These are phyloP conservation scores for Hemitrygon akajei DNA, from an alignment of 2,797 vertebrate species.

Conservation along the genomic window DNA sequence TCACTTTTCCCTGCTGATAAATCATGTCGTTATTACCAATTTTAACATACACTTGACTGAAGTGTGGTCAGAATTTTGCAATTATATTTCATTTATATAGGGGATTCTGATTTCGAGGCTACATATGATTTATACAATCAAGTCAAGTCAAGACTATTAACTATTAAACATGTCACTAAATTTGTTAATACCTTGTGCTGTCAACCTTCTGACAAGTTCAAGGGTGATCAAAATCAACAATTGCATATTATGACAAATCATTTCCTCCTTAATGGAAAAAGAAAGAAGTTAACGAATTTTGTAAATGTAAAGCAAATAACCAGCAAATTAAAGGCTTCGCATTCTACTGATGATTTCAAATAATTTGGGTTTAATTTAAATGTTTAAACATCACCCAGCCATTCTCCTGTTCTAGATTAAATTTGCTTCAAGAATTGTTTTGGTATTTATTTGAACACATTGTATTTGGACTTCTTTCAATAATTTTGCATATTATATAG, in stretches of 20 bases:
- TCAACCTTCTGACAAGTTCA: not conserved
- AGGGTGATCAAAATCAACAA: not conserved
- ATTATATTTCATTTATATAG: no score
- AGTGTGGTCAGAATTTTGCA: no score
- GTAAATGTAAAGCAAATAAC: no score
- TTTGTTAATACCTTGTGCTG: not conserved
- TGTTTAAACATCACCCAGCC: not conserved
- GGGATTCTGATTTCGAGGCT: no score
- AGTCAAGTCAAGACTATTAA: no score
- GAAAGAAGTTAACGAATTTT: no score
- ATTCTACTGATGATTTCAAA: no score
- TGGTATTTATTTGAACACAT: not conserved
- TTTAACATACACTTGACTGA: not conserved
- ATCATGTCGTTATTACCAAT: not conserved
- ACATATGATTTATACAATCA: no score
- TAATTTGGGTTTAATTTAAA: no score
- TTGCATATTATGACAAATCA: no score
- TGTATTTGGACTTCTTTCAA: not conserved
- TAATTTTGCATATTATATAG: not conserved
- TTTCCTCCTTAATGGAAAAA: no score
- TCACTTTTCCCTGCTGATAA: not conserved
- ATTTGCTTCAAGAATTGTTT: not conserved
- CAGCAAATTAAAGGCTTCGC: no score
- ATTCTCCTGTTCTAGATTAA: not conserved
- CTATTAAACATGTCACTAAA: not conserved